phyloP scores from a whole-genome alignment of 2,888 invertebrate species.

The Stratiomys singularior region DNA sequence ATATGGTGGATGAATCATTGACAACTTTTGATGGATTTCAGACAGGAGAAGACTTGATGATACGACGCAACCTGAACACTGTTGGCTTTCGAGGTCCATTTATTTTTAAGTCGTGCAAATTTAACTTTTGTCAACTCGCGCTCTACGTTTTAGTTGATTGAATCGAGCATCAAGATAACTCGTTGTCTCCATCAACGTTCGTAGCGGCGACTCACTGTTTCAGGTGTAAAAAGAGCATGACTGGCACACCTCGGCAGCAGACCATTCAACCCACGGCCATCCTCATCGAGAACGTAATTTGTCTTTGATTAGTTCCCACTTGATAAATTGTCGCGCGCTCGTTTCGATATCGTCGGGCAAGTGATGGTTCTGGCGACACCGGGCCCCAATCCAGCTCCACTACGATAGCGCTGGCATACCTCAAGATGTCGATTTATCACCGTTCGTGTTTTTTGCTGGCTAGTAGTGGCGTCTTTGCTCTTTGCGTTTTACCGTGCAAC shows the following conservation, averaged over 20 bases:
- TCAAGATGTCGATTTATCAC: slow-evolving; percentile 10
- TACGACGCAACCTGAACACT: too few relatives aligned
- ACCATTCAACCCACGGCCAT: not conserved
- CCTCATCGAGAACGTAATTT: slow-evolving; percentile 2
- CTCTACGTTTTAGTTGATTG: too few relatives aligned
- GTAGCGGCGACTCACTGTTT: too few relatives aligned
- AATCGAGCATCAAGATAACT: too few relatives aligned
- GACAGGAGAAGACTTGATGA: too few relatives aligned
- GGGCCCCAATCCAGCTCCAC: not conserved
- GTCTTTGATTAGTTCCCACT: slow-evolving; percentile 21
- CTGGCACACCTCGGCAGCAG: not conserved
- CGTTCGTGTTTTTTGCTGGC: not conserved
- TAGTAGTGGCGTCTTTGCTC: not conserved
- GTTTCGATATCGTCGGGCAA: not conserved
- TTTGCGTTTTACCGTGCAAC: not conserved
- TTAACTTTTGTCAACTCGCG: too few relatives aligned
- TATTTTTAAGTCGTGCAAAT: too few relatives aligned
- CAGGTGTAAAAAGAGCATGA: too few relatives aligned
- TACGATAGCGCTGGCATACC: not conserved
- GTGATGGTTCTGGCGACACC: not conserved
- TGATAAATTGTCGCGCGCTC: slow-evolving; percentile 13
- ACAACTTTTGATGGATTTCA: too few relatives aligned
- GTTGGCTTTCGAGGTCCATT: too few relatives aligned
- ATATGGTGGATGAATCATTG: too few relatives aligned
- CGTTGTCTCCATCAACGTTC: too few relatives aligned